A percentile compares a stretch with the other conserved stretches of the same genome.
phyloP scores from a whole-genome alignment of 2,113 vertebrate genomes.

The Myotis davidii region DNA sequence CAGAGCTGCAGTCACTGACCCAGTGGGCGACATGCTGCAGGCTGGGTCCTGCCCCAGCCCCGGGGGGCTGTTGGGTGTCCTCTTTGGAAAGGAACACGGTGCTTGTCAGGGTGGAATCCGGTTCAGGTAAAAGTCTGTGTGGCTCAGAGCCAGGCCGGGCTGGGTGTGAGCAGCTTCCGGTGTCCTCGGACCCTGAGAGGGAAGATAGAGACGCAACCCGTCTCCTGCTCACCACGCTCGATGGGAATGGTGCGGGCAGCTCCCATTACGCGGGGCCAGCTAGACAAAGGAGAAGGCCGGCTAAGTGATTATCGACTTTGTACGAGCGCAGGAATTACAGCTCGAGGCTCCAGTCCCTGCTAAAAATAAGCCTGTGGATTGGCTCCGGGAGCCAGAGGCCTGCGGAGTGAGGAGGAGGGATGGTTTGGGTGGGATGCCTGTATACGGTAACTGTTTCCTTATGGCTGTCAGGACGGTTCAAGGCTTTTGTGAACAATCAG shows the following conservation, averaged over 20 bases:
- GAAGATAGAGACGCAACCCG: conserved; percentile 61
- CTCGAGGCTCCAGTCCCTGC: conserved; percentile 74
- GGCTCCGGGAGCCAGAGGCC: conserved; percentile 67
- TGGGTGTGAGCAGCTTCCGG: conserved; percentile 51
- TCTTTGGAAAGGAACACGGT: background rate
- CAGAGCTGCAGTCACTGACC: background rate
- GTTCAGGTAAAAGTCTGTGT: background rate
- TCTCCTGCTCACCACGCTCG: conserved; percentile 81
- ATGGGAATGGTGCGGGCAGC: conserved; percentile 77
- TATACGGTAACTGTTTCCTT: conserved; percentile 46
- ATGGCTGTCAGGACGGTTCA: conserved; percentile 37
- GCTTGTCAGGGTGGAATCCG: background rate
- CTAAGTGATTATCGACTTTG: conserved; percentile 82
- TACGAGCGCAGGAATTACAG: conserved; percentile 84
- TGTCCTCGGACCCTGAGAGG: conserved; percentile 66
- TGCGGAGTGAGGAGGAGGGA: conserved; percentile 48
- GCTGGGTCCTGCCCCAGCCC: background rate
- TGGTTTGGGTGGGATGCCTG: conserved; percentile 52
- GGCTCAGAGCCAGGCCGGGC: conserved; percentile 67
- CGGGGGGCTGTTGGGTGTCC: background rate
- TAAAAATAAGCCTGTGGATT: conserved; percentile 81
- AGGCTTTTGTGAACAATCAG: conserved; percentile 2
- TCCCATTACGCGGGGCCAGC: conserved; percentile 80
- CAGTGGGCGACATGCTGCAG: background rate
- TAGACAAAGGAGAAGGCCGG: conserved; percentile 83